Conservation (phyloP, 2,113 vertebrate species). For the Paracanthobrama guichenoti region DNA sequence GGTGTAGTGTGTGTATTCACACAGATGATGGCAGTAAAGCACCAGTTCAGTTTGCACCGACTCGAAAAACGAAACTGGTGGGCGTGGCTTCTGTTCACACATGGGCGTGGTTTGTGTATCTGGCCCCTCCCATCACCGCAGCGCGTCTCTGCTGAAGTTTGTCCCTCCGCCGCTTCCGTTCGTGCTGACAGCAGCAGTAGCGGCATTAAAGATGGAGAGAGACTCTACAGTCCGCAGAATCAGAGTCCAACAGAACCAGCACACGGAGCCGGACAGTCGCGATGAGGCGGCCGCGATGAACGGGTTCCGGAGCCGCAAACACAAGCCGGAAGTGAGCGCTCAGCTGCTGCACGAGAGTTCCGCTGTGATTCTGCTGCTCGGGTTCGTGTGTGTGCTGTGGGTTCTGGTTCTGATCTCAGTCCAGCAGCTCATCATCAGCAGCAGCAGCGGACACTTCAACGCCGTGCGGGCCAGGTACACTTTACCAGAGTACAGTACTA, state of each 20-base stretch:
- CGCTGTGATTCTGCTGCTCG: slow-evolving; percentile 65
- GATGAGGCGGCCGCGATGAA: slow-evolving; percentile 62
- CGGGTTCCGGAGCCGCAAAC: slow-evolving; percentile 64
- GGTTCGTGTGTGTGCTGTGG: slow-evolving; percentile 75
- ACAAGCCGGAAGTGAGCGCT: slow-evolving; percentile 69
- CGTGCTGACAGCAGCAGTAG: slow-evolving; percentile 45
- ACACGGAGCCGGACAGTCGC: slow-evolving; percentile 36
- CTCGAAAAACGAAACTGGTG: accelerated
- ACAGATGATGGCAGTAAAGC: not conserved
- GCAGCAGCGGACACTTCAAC: slow-evolving; percentile 70
- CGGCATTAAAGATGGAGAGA: slow-evolving; percentile 73
- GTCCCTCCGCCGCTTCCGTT: slow-evolving; percentile 69
- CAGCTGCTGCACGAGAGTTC: slow-evolving; percentile 70
- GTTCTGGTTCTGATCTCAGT: slow-evolving; percentile 75
- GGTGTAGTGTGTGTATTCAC: not conserved
- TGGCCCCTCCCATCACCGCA: not conserved
- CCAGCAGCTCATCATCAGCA: slow-evolving; percentile 75
- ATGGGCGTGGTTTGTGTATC: not conserved
- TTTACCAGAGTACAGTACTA: too few species aligned
- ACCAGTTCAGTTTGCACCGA: too few species aligned
- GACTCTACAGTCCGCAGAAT: slow-evolving; percentile 73
- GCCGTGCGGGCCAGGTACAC: slow-evolving; percentile 72
- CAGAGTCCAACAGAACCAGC: slow-evolving; percentile 42
- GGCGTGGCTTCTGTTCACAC: not conserved
- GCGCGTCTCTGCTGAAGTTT: slow-evolving; percentile 55